phyloP scores from a whole-genome alignment of 2,113 vertebrate genomes.

The Poecile atricapillus region DNA sequence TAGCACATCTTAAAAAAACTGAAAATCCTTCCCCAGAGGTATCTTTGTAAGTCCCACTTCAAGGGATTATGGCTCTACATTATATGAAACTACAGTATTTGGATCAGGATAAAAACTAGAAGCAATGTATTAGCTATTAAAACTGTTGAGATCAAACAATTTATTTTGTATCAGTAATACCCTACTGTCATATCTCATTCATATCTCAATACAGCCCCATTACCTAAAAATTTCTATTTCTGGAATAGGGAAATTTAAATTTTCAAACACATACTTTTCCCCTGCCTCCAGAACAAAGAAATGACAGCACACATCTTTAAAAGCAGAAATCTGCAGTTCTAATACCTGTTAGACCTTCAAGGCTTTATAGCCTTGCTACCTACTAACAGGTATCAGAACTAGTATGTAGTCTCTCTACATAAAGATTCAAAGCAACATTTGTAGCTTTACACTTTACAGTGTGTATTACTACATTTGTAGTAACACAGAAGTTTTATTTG shows the following conservation, averaged over 20 bases:
- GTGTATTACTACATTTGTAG: neutral
- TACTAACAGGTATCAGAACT: neutral
- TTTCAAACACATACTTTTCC: neutral
- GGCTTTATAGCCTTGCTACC: neutral
- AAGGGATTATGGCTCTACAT: neutral
- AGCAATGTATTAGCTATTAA: neutral
- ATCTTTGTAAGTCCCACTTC: neutral
- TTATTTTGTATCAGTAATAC: neutral
- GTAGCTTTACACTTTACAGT: neutral
- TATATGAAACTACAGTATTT: neutral
- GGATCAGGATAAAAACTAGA: neutral
- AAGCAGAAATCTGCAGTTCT: neutral
- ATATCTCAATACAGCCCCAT: neutral
- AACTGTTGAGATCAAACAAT: neutral
- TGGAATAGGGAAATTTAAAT: neutral
- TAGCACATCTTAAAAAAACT: neutral
- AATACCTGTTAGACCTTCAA: neutral
- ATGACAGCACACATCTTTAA: neutral
- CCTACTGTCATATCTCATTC: neutral
- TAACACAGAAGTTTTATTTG: neutral
- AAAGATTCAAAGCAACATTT: neutral
- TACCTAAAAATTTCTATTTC: neutral
- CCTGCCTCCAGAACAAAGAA: neutral
- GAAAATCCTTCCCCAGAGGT: neutral
- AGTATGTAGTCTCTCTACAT: neutral